phyloP scores from a whole-genome alignment of 2,888 invertebrate species.

The Lingula anatina region DNA sequence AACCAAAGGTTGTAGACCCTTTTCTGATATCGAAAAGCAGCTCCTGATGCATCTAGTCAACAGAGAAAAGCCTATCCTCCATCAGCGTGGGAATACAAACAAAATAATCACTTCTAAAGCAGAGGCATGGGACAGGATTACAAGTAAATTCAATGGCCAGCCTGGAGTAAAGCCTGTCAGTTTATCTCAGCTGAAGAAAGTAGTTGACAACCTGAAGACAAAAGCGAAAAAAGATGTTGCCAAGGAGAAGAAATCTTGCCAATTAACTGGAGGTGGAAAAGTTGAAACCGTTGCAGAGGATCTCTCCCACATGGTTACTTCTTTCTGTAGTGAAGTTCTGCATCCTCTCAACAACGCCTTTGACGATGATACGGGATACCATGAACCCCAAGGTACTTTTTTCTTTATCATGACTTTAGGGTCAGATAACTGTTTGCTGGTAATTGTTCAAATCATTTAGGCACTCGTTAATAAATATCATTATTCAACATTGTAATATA shows the following conservation, averaged over 20 bases:
- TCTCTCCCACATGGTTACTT: not conserved
- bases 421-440: too few species aligned
- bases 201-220: not conserved
- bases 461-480: too few species aligned
- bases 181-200: not conserved
- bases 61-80: not conserved
- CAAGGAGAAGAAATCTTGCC: not conserved
- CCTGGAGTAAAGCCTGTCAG: not conserved
- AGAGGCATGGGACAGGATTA: not conserved
- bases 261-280: not conserved
- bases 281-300: not conserved
- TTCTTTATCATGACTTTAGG: too few species aligned
- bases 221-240: not conserved
- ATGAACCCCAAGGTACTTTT: too few species aligned
- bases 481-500: too few species aligned
- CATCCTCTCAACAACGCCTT: not conserved
- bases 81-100: not conserved
- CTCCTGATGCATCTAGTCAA: too few species aligned
- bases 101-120: not conserved
- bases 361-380: not conserved
- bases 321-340: not conserved
- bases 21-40: too few species aligned
- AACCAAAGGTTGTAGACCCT: too few species aligned
- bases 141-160: not conserved
- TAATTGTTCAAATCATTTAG: too few species aligned